Percentiles rank a stretch among this genome's conserved stretches.
These are phyloP conservation scores for Pteronura brasiliensis DNA, from an alignment of 2,113 vertebrate genomes.

Conservation along the genomic window DNA sequence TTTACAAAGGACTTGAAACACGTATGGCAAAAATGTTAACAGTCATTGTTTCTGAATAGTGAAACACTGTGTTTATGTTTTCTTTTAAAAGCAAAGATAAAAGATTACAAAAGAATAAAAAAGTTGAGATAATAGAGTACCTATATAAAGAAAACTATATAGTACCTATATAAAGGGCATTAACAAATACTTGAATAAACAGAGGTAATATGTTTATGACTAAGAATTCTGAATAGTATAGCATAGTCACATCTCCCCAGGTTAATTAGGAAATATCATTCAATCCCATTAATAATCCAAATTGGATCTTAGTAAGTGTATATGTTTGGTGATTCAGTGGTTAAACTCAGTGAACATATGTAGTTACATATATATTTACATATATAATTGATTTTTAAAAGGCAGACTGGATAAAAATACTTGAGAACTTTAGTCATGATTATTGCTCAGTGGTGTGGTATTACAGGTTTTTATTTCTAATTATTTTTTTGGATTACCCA, in stretches of 20 bases:
- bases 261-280: neutral
- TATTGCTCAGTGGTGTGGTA: neutral
- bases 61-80: neutral
- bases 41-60: neutral
- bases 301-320: neutral
- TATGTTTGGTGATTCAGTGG: neutral
- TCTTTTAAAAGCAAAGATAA: constrained; percentile 16
- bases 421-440: neutral
- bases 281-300: neutral
- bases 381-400: neutral
- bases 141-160: neutral
- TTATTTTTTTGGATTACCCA: neutral
- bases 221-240: neutral
- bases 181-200: neutral
- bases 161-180: neutral
- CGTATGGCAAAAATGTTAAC: neutral
- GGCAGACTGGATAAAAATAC: neutral
- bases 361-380: neutral
- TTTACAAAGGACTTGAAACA: constrained; percentile 10
- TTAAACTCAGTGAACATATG: neutral
- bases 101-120: neutral
- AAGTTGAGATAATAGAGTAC: neutral
- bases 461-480: constrained; percentile 7
- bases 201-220: neutral
- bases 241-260: neutral